Percentiles rank a stretch among this genome's conserved stretches.
Conservation (phyloP, 2,888 invertebrate species). For the Chloroclystis v-ata region DNA sequence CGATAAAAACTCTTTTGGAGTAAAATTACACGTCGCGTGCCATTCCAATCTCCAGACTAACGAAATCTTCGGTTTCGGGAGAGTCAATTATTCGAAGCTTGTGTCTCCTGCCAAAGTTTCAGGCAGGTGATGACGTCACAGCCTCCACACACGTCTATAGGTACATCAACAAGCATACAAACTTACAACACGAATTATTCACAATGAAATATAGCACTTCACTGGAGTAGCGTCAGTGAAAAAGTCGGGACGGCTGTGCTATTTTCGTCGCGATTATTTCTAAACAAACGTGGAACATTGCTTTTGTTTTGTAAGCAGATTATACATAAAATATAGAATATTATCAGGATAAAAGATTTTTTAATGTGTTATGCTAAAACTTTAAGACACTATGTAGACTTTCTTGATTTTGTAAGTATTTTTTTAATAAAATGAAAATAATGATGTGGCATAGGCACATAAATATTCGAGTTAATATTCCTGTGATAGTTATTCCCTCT, state of each 20-base stretch:
- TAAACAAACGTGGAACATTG: constrained; percentile 15
- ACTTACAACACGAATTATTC: constrained; percentile 53
- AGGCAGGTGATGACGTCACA: constrained; percentile 70
- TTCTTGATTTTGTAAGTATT: no score
- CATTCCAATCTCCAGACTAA: constrained; percentile 69
- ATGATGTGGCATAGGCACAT: no score
- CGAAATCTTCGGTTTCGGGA: constrained; percentile 61
- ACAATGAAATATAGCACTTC: constrained; percentile 55
- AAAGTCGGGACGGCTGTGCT: constrained; percentile 30
- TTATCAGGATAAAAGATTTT: no score
- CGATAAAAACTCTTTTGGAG: constrained; percentile 1
- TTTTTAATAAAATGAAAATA: no score
- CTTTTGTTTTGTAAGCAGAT: background rate
- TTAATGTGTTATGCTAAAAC: no score
- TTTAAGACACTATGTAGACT: no score
- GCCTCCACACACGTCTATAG: constrained; percentile 45
- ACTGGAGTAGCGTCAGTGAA: constrained; percentile 43
- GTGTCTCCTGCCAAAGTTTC: constrained; percentile 75
- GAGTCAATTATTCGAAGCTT: constrained; percentile 67
- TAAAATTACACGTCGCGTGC: constrained; percentile 41
- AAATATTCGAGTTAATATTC: no score
- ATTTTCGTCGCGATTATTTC: constrained; percentile 25
- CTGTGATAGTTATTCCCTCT: no score
- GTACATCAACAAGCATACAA: constrained; percentile 53
- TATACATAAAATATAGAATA: background rate